phyloP scores from a whole-genome alignment of 2,888 invertebrate genomes.

The Drosophila colorata region DNA sequence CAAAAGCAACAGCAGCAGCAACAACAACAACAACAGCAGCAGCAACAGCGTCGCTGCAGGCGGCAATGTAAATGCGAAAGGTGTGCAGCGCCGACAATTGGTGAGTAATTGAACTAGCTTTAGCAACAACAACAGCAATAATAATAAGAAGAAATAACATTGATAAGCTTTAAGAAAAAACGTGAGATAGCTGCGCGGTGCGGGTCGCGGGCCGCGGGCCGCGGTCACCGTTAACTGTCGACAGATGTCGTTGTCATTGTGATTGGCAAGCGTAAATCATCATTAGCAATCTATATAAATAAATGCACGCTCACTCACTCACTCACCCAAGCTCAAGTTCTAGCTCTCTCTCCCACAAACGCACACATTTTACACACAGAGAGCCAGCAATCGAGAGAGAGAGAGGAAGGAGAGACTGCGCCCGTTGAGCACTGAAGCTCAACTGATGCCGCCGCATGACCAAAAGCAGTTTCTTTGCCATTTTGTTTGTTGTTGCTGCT shows the following conservation, averaged over 20 bases:
- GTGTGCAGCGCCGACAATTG: conserved; percentile 84
- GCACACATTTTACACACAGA: conserved; percentile 7
- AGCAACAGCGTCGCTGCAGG: conserved; percentile 43
- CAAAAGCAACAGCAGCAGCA: conserved; percentile 75
- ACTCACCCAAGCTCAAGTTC: conserved; percentile 28
- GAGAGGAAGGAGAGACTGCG: conserved; percentile 33
- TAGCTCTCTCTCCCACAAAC: conserved; percentile 27
- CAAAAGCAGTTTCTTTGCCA: conserved; percentile 77
- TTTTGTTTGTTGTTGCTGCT: conserved; percentile 68
- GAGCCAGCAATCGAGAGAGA: conserved; percentile 8
- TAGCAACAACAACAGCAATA: conserved; percentile 8
- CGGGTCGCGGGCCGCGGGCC: too few species aligned
- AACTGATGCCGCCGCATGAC: conserved; percentile 77
- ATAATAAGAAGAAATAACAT: conserved; percentile 13
- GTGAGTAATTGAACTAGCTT: conserved; percentile 75
- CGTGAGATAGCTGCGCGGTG: background rate
- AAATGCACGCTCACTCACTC: conserved; percentile 62
- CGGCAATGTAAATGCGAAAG: conserved; percentile 74
- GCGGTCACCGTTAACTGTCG: conserved; percentile 23
- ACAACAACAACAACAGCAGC: conserved; percentile 49
- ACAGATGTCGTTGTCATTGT: conserved; percentile 44
- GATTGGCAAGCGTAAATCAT: conserved; percentile 70
- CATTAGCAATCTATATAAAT: conserved; percentile 75
- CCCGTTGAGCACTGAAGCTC: conserved; percentile 75
- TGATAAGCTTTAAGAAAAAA: conserved; percentile 47